These are phyloP conservation scores for Psittacula cyanocephala DNA, from an alignment of 2,113 vertebrate genomes.

Conservation along the genomic window DNA sequence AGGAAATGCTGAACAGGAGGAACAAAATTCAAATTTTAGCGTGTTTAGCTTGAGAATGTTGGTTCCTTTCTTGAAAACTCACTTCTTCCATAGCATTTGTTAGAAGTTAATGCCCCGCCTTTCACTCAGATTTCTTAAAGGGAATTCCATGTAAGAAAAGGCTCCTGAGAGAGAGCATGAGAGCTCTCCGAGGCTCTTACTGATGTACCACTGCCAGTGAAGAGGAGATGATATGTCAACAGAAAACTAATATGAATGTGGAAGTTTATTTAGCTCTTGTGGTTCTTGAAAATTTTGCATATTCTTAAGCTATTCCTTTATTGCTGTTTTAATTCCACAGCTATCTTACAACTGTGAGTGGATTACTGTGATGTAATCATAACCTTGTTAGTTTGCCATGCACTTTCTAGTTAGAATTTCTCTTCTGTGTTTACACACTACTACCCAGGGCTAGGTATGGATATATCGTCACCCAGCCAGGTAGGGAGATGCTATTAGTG, in stretches of 20 bases:
- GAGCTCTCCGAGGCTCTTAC: not conserved
- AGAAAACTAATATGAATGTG: not conserved
- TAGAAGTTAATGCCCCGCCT: not conserved
- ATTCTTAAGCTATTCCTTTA: not conserved
- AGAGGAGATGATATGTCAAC: not conserved
- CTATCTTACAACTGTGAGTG: not conserved
- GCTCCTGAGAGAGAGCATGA: not conserved
- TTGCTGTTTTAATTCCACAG: not conserved
- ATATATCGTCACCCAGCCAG: not conserved
- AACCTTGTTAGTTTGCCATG: not conserved
- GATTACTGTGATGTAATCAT: constrained; percentile 15
- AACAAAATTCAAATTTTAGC: not conserved
- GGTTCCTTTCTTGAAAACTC: not conserved
- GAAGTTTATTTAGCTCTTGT: not conserved
- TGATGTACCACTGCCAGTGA: not conserved
- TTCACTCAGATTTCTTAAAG: not conserved
- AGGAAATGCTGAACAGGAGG: not conserved
- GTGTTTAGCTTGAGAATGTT: not conserved
- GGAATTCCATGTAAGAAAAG: not conserved
- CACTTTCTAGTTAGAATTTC: constrained; percentile 7
- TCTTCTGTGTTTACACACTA: not conserved
- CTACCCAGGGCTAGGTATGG: not conserved
- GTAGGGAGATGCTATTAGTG: not conserved
- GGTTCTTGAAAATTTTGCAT: not conserved
- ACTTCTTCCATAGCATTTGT: not conserved